A percentile compares a stretch with the other conserved stretches of the same genome.
phyloP scores from a whole-genome alignment of 1,140 invertebrate species.

The Luehdorfia chinensis region DNA sequence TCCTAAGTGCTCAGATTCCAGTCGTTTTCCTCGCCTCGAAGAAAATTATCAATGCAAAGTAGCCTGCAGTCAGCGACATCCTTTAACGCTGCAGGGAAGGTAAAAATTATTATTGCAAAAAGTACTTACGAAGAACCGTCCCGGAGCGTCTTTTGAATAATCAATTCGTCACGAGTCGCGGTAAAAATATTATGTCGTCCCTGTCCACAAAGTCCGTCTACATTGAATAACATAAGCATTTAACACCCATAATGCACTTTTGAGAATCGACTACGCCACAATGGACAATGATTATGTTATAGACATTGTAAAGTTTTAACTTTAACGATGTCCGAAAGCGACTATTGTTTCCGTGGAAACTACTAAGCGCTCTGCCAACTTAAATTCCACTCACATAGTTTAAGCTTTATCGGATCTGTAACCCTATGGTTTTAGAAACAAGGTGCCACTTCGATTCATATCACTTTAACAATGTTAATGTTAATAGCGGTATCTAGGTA shows the following conservation, averaged over 20 bases:
- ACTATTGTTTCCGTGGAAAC: slow-evolving; percentile 63
- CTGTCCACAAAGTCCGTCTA: slow-evolving; percentile 36
- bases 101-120: slow-evolving; percentile 30
- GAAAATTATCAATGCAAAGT: slow-evolving; percentile 16
- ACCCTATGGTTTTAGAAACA: no score
- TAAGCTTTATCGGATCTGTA: background rate
- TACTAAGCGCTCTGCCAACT: slow-evolving; percentile 39
- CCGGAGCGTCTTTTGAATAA: slow-evolving; percentile 38
- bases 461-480: no score
- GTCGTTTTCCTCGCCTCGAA: background rate
- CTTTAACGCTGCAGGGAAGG: slow-evolving; percentile 7
- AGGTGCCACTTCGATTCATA: no score
- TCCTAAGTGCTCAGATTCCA: background rate
- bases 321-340: slow-evolving; percentile 52
- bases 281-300: slow-evolving; percentile 70
- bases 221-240: slow-evolving; percentile 35
- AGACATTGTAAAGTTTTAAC: slow-evolving; percentile 61
- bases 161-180: slow-evolving; percentile 55
- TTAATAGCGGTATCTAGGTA: no score
- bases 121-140: slow-evolving; percentile 31
- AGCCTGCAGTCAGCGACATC: slow-evolving; percentile 9
- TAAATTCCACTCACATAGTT: slow-evolving; percentile 2
- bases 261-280: slow-evolving; percentile 48
- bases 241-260: slow-evolving; percentile 58
- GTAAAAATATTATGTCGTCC: slow-evolving; percentile 68